Conservation (phyloP, 2,888 invertebrate genomes). For the Pammene fasciana region DNA sequence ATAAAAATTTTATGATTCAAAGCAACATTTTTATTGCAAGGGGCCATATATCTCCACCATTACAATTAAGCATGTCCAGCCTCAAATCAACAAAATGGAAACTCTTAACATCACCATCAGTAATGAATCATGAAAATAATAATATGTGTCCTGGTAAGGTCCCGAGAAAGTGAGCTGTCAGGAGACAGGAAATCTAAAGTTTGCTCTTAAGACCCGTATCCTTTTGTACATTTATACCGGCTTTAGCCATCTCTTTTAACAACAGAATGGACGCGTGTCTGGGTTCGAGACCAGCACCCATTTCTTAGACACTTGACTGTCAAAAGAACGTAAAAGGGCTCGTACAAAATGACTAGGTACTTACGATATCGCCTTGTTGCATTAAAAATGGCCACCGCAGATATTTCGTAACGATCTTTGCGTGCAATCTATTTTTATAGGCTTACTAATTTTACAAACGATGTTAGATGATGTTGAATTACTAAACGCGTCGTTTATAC, state of each 20-base stretch:
- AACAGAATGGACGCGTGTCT: slow-evolving; percentile 10
- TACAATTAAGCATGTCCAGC: neutral
- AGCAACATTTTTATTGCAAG: slow-evolving; percentile 65
- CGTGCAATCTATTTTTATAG: slow-evolving; percentile 82
- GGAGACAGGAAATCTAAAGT: slow-evolving; percentile 9
- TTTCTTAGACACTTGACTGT: slow-evolving; percentile 2
- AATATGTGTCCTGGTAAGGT: neutral
- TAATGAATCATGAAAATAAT: neutral
- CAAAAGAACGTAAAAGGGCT: neutral
- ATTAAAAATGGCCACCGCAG: slow-evolving; percentile 59
- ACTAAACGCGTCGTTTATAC: slow-evolving; percentile 56
- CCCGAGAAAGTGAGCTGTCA: neutral
- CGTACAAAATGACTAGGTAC: slow-evolving; percentile 3
- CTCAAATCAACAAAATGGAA: neutral
- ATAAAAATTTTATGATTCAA: slow-evolving; percentile 49
- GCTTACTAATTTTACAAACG: slow-evolving; percentile 66
- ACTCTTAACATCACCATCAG: neutral
- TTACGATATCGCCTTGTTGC: slow-evolving; percentile 34
- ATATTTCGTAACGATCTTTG: slow-evolving; percentile 71
- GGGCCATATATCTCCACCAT: slow-evolving; percentile 63
- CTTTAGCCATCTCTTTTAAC: slow-evolving; percentile 7
- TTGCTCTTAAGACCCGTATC: neutral
- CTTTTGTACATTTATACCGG: slow-evolving; percentile 31
- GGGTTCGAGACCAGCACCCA: slow-evolving; percentile 1
- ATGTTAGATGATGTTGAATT: slow-evolving; percentile 52